Conservation (phyloP, 2,113 vertebrate genomes). For the Rhinogobius similis region DNA sequence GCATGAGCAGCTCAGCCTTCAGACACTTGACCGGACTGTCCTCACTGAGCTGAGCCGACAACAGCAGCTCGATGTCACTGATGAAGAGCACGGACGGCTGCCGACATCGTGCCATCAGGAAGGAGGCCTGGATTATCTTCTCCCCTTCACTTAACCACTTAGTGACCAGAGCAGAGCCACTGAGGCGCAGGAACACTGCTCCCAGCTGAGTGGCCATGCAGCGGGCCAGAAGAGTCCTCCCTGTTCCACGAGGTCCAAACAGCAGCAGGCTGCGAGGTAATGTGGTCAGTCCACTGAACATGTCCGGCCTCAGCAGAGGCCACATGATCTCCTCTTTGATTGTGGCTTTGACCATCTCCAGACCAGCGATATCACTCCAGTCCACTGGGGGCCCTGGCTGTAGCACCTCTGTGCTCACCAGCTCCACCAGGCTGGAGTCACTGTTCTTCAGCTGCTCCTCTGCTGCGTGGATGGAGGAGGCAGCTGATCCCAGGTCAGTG, state of each 20-base stretch:
- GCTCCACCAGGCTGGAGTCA: conserved; percentile 93
- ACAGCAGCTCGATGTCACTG: conserved; percentile 94
- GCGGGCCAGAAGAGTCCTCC: conserved; percentile 91
- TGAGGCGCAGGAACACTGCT: conserved; percentile 92
- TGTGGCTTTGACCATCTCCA: conserved; percentile 94
- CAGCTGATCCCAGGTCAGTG: conserved; percentile 87
- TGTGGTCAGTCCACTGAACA: conserved; percentile 92
- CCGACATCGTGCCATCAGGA: conserved; percentile 94
- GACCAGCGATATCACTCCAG: conserved; percentile 96
- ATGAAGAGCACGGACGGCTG: conserved; percentile 96
- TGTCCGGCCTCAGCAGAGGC: conserved; percentile 96
- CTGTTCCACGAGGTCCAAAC: conserved; percentile 97
- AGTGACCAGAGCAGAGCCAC: conserved; percentile 89
- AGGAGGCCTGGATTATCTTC: conserved; percentile 94
- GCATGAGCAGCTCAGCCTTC: conserved; percentile 96
- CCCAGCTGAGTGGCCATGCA: conserved; percentile 97
- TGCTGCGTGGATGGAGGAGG: conserved; percentile 91
- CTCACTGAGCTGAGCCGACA: conserved; percentile 90
- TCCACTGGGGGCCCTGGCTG: conserved; percentile 92
- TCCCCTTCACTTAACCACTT: conserved; percentile 96
- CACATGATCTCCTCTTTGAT: conserved; percentile 98
- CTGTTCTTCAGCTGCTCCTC: conserved; percentile 97
- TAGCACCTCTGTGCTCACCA: conserved; percentile 96
- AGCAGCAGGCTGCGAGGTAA: conserved; percentile 97
- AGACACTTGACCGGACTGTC: conserved; percentile 93